Conservation (phyloP, 2,888 invertebrate genomes). For the Mayetiola destructor region DNA sequence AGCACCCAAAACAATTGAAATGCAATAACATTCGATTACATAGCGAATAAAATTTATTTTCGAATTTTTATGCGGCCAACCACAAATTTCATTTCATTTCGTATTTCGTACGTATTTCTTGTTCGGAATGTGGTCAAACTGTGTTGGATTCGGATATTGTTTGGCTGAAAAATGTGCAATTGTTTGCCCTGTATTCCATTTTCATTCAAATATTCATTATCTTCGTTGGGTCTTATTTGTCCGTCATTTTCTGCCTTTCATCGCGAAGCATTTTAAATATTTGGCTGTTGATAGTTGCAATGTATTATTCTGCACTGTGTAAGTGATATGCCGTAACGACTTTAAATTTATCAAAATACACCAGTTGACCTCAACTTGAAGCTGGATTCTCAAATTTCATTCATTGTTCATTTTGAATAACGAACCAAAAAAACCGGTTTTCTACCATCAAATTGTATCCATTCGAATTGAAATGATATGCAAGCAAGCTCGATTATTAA, state of each 20-base stretch:
- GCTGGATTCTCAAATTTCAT: too few relatives aligned
- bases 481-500: too few relatives aligned
- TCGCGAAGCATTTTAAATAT: background rate
- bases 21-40: background rate
- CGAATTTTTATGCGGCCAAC: background rate
- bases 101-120: background rate
- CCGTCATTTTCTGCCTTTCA: background rate
- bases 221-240: background rate
- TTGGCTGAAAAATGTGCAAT: background rate
- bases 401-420: too few relatives aligned
- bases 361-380: slow-evolving; percentile 2
- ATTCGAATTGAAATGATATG: too few relatives aligned
- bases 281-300: too few relatives aligned
- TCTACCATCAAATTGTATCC: too few relatives aligned
- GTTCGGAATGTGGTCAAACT: background rate
- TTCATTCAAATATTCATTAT: background rate
- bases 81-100: background rate
- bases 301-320: too few relatives aligned
- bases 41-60: background rate
- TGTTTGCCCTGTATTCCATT: background rate
- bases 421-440: too few relatives aligned
- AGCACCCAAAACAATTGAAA: slow-evolving; percentile 2
- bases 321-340: background rate
- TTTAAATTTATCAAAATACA: slow-evolving; percentile 9
- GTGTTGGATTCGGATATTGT: background rate